Conservation (phyloP, 2,797 vertebrate genomes). For the Ara ararauna region DNA sequence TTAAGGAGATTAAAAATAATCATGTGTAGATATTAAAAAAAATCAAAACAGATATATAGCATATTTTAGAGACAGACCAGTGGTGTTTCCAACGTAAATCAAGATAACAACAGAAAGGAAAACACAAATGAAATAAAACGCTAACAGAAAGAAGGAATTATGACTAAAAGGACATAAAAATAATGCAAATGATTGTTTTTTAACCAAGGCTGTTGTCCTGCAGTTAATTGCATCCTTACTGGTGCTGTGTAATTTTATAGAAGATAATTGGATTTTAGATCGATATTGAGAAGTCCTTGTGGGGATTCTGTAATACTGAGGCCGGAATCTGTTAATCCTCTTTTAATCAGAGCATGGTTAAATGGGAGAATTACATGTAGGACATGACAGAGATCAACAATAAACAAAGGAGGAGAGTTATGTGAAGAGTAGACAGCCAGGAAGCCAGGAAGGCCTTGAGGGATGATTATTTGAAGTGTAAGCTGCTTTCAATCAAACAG, state of each 20-base stretch:
- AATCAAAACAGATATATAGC: neutral
- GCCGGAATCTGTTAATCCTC: constrained; percentile 10
- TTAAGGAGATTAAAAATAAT: neutral
- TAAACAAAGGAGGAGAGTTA: neutral
- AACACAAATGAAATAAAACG: neutral
- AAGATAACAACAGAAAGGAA: neutral
- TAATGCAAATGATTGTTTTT: neutral
- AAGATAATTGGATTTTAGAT: constrained; percentile 25
- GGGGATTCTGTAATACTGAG: neutral
- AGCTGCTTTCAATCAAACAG: neutral
- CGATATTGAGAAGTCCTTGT: neutral
- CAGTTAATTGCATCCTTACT: neutral
- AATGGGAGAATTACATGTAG: neutral
- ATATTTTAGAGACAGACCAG: neutral
- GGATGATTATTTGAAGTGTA: neutral
- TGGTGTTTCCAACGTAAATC: neutral
- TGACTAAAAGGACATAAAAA: neutral
- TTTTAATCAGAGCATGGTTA: neutral
- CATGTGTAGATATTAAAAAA: neutral
- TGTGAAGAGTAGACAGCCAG: neutral
- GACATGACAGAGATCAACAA: neutral
- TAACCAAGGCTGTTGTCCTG: neutral
- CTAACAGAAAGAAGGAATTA: neutral
- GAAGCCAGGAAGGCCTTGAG: neutral
- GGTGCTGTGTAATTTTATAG: neutral